Percentiles rank a stretch among this genome's conserved stretches.
phyloP scores from a whole-genome alignment of 2,797 vertebrate genomes.

The Synanceia verrucosa region DNA sequence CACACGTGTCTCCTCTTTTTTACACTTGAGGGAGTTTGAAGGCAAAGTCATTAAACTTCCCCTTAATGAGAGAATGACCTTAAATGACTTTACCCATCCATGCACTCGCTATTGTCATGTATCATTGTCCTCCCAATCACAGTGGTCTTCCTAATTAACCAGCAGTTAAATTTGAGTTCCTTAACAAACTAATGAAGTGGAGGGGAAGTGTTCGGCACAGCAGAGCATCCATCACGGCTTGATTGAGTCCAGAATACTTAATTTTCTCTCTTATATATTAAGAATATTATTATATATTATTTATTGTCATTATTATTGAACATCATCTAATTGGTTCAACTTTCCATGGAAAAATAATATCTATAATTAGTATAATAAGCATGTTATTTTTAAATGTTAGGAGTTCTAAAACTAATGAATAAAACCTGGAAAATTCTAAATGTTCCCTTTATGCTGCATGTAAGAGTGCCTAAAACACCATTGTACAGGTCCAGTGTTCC shows the following conservation, averaged over 20 bases:
- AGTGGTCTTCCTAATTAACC: slow-evolving; percentile 74
- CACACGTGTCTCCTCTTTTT: slow-evolving; percentile 23
- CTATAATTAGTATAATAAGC: neutral
- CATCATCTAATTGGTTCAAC: no score
- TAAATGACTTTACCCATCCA: slow-evolving; percentile 70
- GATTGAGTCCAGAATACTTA: slow-evolving; percentile 63
- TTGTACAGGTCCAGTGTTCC: neutral
- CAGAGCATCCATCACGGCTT: slow-evolving; percentile 74
- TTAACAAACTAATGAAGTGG: slow-evolving; percentile 75
- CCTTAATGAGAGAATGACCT: slow-evolving; percentile 75
- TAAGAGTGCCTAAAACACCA: neutral
- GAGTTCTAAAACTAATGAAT: neutral
- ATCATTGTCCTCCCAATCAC: slow-evolving; percentile 71
- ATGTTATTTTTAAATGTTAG: neutral
- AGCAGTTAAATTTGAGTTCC: slow-evolving; percentile 66
- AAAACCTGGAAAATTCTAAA: accelerated
- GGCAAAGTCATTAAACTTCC: slow-evolving; percentile 74
- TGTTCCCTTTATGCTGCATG: neutral
- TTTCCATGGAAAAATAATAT: neutral
- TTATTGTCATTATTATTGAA: no score
- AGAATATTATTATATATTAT: no score
- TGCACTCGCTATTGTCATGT: slow-evolving; percentile 70
- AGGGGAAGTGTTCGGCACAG: slow-evolving; percentile 56
- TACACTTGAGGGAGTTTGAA: slow-evolving; percentile 63
- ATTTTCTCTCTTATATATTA: slow-evolving; percentile 45